Evolutionary conservation across 2,797 vertebrate species (phyloP), one percentile per base, ranked within the genome.

Genomic region (Acanthopagrus latus): DNA sequence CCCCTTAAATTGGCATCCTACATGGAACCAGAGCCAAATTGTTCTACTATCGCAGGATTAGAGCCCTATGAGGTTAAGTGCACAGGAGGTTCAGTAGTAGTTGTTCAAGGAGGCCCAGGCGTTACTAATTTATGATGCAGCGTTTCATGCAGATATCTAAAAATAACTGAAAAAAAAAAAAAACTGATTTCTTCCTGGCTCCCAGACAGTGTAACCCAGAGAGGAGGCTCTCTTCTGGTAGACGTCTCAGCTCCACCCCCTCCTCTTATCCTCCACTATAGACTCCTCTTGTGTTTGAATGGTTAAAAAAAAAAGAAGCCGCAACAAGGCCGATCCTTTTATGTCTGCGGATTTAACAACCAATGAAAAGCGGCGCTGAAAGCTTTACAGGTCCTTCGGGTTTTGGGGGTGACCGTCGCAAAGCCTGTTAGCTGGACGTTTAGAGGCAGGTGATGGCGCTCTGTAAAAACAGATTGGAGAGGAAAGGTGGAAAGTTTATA

Each of bases 281-380:
- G 55, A 66, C 76, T 76, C 67, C 60, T 58, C 43, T 75, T 79
- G 64, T 84, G 74, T 89, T 87, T 84, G 69, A 88, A 87, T 88
- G 72, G 86, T 59, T 70, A n/a, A n/a, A n/a, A n/a, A 25, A 66
- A 62, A 82, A 66, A 65, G 52, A 76, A 79, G 38, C 81, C 7
- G n/a, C 83, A 83, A 86, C 85, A 81, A 83, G 73, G 80, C 88
- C 2, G 57, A 85, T 89, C 87, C 79, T 84, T 92, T 90, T 85
- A 91, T 91, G 85, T 88, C 74, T 86, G 85, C 84, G 85, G 66
- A 87, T 91, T 92, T 93, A 86, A 92, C 88, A 87, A 78, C 84
- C 91, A 92, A 90, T 94, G 90, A 93, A 93, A 92, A 87, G 83
- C 84, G 17, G 38, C 21, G 56, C 77, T 92, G 89, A 92, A 90